A percentile compares a stretch with the other conserved stretches of the same genome.
These are phyloP conservation scores for Mola mola DNA, from an alignment of 2,113 vertebrate genomes.

Conservation along the genomic window DNA sequence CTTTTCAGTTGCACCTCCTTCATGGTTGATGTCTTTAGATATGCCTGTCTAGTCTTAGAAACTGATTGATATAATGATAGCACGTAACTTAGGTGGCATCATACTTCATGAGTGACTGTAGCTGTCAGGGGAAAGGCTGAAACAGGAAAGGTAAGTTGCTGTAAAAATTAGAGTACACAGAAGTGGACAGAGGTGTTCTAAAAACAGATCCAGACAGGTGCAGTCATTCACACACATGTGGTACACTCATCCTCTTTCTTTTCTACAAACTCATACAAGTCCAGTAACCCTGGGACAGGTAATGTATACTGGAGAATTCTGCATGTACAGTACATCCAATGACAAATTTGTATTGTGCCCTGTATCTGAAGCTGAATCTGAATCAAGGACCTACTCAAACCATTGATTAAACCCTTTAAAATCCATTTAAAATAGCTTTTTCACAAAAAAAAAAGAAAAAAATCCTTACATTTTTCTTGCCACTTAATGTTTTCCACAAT, in stretches of 20 bases:
- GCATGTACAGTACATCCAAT: background rate
- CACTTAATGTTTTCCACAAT: background rate
- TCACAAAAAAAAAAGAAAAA: too few species aligned
- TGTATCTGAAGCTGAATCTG: too few species aligned
- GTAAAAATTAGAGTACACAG: slow-evolving; percentile 42
- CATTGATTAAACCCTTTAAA: too few species aligned
- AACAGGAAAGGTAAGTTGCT: slow-evolving; percentile 19
- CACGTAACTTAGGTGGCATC: slow-evolving; percentile 2
- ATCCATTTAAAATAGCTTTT: too few species aligned
- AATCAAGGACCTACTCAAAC: too few species aligned
- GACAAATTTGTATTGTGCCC: background rate
- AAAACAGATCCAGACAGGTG: slow-evolving; percentile 14
- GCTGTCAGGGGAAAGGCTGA: slow-evolving; percentile 39
- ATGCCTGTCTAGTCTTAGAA: slow-evolving; percentile 2
- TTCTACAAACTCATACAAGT: slow-evolving; percentile 1
- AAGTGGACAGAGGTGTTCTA: slow-evolving; percentile 14
- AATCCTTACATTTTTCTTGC: too few species aligned
- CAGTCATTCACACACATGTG: background rate
- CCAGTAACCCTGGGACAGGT: background rate
- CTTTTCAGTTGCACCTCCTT: slow-evolving; percentile 3
- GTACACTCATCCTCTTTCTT: background rate
- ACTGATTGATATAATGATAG: slow-evolving; percentile 18
- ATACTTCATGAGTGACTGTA: slow-evolving; percentile 10
- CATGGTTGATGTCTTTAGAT: slow-evolving; percentile 19
- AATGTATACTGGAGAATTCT: too few species aligned